Evolutionary conservation across 1,140 invertebrate species (phyloP).

Genomic region (Drosophila sp.): DNA sequence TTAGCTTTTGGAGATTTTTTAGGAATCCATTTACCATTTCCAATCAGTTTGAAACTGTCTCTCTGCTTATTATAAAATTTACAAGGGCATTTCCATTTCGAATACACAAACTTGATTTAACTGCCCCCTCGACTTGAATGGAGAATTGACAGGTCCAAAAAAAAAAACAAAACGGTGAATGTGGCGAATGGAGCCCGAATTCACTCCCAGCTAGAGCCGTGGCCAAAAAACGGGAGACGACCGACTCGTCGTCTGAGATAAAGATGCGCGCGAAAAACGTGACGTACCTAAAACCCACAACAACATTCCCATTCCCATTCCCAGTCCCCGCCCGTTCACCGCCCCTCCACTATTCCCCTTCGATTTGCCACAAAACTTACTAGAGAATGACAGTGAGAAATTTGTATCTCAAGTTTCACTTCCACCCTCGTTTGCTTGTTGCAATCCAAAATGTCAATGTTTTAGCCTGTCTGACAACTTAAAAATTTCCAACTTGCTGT

Average conservation of each 20-base stretch:
- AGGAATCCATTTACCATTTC: no score
- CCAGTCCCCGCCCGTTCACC: no score
- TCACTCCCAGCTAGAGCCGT: not conserved
- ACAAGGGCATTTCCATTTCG: constrained; percentile 6
- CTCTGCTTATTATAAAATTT: not conserved
- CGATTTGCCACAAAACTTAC: constrained; percentile 15
- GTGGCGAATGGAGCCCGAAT: not conserved
- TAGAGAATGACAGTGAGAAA: constrained; percentile 69
- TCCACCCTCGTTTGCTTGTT: constrained; percentile 6
- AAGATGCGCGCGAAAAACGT: constrained; percentile 77
- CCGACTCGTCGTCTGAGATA: constrained; percentile 49
- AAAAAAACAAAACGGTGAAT: constrained; percentile 16
- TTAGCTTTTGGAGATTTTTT: no score
- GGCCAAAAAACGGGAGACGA: constrained; percentile 1
- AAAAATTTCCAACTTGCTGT: constrained; percentile 8
- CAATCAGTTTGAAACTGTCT: not conserved
- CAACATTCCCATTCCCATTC: constrained; percentile 23
- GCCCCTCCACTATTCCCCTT: no score
- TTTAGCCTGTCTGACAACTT: constrained; percentile 23
- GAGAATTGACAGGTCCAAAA: not conserved
- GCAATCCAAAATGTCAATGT: constrained; percentile 47
- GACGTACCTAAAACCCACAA: constrained; percentile 51
- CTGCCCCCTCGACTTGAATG: not conserved
- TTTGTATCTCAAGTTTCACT: constrained; percentile 31
- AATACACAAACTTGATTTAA: constrained; percentile 6